phyloP scores from a whole-genome alignment of 2,888 invertebrate genomes.

The Hirtodrosophila histrioides region DNA sequence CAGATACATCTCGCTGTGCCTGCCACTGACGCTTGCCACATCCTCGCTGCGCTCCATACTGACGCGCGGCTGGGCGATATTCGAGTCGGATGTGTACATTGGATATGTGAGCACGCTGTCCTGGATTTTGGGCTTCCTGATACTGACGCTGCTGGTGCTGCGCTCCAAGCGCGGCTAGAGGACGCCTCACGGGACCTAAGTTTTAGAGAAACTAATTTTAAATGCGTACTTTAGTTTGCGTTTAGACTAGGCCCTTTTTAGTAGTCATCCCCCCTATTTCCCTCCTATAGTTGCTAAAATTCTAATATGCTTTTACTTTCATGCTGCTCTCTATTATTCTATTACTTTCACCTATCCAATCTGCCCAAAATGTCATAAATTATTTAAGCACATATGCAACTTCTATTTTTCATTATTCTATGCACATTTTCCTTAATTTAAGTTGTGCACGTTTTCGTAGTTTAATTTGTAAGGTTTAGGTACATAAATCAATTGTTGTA shows the following conservation, averaged over 20 bases:
- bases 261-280: slow-evolving; percentile 56
- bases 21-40: slow-evolving; percentile 96
- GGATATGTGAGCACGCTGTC: slow-evolving; percentile 93
- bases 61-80: slow-evolving; percentile 93
- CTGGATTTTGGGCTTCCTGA: slow-evolving; percentile 93
- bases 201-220: slow-evolving; percentile 51
- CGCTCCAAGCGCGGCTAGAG: slow-evolving; percentile 91
- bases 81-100: slow-evolving; percentile 92
- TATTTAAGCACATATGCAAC: slow-evolving; percentile 71
- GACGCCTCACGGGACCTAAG: slow-evolving; percentile 20
- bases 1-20: slow-evolving; percentile 90
- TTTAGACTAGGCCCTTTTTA: slow-evolving; percentile 53
- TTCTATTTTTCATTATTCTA: slow-evolving; percentile 16
- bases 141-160: slow-evolving; percentile 91
- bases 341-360: slow-evolving; percentile 12
- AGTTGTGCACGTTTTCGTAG: slow-evolving; percentile 60
- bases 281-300: slow-evolving; percentile 34
- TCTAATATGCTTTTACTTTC: slow-evolving; percentile 29
- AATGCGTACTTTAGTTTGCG: slow-evolving; percentile 50
- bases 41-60: slow-evolving; percentile 94
- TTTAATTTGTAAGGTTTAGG: slow-evolving; percentile 78
- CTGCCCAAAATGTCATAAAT: slow-evolving; percentile 70
- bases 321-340: slow-evolving; percentile 5
- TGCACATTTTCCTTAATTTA: slow-evolving; percentile 48
- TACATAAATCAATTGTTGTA: slow-evolving; percentile 71